Evolutionary conservation across 1,140 invertebrate genomes (phyloP).

Genomic region (Schlechtendalia chinensis): DNA sequence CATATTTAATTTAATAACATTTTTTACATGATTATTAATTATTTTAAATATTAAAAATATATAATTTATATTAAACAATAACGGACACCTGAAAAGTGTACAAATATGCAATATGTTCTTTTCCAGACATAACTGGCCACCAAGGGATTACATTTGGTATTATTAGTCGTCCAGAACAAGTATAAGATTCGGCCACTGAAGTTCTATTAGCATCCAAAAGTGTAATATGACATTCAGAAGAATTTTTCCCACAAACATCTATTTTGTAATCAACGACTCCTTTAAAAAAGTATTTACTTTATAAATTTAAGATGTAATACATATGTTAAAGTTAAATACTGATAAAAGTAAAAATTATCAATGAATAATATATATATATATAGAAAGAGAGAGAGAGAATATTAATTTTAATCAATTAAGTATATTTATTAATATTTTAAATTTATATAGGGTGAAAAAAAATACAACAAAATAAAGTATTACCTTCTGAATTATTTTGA

Average conservation of each 20-base stretch:
- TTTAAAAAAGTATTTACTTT: not conserved
- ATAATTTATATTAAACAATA: not conserved
- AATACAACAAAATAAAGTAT: not conserved
- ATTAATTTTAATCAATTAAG: too few species aligned
- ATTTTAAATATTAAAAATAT: not conserved
- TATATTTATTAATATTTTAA: too few species aligned
- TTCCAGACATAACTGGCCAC: conserved; percentile 43
- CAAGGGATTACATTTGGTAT: conserved; percentile 25
- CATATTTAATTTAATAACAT: not conserved
- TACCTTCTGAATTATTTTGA: conserved; percentile 52
- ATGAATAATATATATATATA: not conserved
- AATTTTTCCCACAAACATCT: conserved; percentile 26
- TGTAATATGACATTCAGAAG: not conserved
- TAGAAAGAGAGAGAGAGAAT: too few species aligned
- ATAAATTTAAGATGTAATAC: too few species aligned
- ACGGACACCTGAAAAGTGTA: conserved; percentile 30
- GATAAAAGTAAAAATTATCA: not conserved
- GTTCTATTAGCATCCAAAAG: conserved; percentile 29
- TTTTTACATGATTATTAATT: too few species aligned
- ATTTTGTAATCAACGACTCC: conserved; percentile 27
- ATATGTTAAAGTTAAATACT: too few species aligned
- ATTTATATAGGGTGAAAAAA: too few species aligned
- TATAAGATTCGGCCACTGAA: not conserved
- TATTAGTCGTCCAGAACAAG: conserved; percentile 18
- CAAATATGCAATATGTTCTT: conserved; percentile 24